Conservation (phyloP, 2,113 vertebrate genomes). For the Microcebus tavaratra region DNA sequence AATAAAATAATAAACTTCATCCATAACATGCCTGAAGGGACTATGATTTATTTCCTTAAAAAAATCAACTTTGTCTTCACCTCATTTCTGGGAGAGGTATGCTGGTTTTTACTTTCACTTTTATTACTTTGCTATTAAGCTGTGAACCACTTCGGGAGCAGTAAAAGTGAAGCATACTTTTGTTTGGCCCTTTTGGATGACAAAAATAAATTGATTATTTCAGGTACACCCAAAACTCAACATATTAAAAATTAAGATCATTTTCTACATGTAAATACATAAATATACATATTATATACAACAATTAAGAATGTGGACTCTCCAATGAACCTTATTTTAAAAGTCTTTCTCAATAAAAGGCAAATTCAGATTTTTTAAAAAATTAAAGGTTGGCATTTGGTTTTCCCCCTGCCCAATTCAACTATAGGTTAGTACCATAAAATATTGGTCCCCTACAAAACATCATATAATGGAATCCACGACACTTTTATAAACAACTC, state of each 20-base stretch:
- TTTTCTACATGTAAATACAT: background rate
- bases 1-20: background rate
- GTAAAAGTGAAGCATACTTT: background rate
- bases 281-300: background rate
- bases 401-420: background rate
- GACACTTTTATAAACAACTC: background rate
- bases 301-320: background rate
- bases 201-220: constrained; percentile 1
- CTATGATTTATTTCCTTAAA: background rate
- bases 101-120: background rate
- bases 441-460: background rate
- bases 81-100: background rate
- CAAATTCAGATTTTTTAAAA: background rate
- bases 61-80: background rate
- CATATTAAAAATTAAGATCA: background rate
- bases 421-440: background rate
- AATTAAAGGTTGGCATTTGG: background rate
- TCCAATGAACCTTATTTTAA: background rate
- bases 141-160: background rate
- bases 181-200: background rate
- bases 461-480: background rate
- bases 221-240: background rate
- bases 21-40: background rate
- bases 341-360: background rate
- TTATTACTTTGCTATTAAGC: background rate